Conservation (phyloP, 2,797 vertebrate species). For the Lepidocolaptes lacrymiger region DNA sequence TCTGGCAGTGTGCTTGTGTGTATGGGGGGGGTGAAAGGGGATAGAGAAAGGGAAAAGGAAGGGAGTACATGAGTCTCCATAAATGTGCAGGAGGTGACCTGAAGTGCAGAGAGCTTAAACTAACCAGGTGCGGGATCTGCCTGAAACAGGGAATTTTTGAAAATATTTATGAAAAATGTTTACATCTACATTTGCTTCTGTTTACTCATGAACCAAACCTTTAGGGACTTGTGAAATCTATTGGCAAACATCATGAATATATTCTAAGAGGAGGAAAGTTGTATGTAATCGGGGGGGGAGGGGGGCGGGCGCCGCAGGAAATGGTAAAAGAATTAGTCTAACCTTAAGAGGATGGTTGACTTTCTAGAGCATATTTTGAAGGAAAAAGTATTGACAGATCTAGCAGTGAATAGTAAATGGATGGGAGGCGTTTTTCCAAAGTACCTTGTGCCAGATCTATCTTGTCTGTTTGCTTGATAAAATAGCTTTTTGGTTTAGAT, state of each 20-base stretch:
- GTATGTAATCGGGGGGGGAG: not conserved
- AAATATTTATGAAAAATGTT: not conserved
- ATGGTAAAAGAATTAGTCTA: not conserved
- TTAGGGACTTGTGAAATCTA: not conserved
- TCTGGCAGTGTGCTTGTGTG: not conserved
- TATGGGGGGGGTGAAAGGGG: not conserved
- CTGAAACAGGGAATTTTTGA: not conserved
- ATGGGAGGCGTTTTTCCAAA: not conserved
- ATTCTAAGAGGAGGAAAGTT: not conserved
- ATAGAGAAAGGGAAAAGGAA: not conserved
- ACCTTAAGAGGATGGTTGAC: not conserved
- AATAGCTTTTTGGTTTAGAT: not conserved
- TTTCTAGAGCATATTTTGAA: not conserved
- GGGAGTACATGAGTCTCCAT: fast-evolving
- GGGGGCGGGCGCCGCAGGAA: fast-evolving
- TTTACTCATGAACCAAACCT: not conserved
- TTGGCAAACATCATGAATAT: not conserved
- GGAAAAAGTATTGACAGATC: not conserved
- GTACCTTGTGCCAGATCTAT: not conserved
- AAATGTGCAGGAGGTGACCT: not conserved
- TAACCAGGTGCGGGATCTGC: not conserved
- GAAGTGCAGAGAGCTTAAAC: not conserved
- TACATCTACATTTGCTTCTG: not conserved
- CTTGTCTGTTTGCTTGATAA: not conserved
- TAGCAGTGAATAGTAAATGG: not conserved